phyloP scores from a whole-genome alignment of 2,797 vertebrate genomes.

The Gallinago stenura region DNA sequence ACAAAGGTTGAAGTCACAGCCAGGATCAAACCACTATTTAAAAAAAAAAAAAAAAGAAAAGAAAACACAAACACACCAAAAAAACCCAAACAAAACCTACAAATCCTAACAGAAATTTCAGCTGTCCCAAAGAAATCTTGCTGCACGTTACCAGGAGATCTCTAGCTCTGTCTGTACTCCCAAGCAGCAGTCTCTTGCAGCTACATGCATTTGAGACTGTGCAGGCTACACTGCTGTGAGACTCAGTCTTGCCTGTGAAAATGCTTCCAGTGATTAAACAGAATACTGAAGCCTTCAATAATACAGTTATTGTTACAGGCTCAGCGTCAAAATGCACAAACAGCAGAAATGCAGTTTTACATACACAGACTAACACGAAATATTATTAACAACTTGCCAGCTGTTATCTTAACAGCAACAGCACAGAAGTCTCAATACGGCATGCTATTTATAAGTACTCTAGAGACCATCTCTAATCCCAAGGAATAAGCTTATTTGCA shows the following conservation, averaged over 20 bases:
- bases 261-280: neutral
- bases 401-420: neutral
- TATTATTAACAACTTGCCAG: neutral
- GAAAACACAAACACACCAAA: neutral
- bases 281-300: neutral
- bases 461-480: neutral
- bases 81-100: neutral
- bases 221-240: neutral
- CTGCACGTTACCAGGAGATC: neutral
- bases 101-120: neutral
- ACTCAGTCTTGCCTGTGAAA: neutral
- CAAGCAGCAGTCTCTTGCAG: neutral
- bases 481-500: conserved; percentile 21
- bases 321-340: neutral
- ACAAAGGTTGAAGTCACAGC: neutral
- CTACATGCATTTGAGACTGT: neutral
- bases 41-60: neutral
- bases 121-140: neutral
- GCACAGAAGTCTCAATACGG: neutral
- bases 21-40: neutral
- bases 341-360: neutral
- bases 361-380: neutral
- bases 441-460: neutral
- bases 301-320: neutral
- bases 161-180: neutral